phyloP scores from a whole-genome alignment of 92 coral and sea anemone genomes.

The Metridium senile region DNA sequence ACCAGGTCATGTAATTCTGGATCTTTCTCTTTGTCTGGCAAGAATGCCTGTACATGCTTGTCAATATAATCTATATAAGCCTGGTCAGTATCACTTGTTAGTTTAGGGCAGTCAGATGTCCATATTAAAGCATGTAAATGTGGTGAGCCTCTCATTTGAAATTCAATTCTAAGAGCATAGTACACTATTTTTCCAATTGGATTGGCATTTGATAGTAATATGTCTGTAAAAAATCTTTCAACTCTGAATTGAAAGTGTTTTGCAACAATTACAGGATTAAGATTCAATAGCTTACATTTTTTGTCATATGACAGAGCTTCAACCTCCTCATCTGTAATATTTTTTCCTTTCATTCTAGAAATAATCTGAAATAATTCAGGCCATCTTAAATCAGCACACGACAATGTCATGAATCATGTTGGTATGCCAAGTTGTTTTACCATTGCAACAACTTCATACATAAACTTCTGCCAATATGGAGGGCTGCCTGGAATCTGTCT shows the following conservation, averaged over 20 bases:
- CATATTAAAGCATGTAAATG: too few species aligned
- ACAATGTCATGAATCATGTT: constrained; percentile 37
- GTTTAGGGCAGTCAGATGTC: constrained; percentile 33
- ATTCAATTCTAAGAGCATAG: constrained; percentile 36
- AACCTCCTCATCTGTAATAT: constrained; percentile 25
- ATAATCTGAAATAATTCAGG: constrained; percentile 26
- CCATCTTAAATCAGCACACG: constrained; percentile 48
- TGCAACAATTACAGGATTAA: constrained; percentile 40
- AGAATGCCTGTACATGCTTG: constrained; percentile 20
- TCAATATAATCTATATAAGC: constrained; percentile 23
- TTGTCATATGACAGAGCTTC: constrained; percentile 37
- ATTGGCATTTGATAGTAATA: constrained; percentile 9
- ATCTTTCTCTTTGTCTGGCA: constrained; percentile 27
- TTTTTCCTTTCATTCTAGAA: constrained; percentile 11
- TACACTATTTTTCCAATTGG: constrained; percentile 35
- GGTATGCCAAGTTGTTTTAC: constrained; percentile 46
- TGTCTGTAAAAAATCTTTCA: constrained; percentile 30
- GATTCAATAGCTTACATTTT: constrained; percentile 26
- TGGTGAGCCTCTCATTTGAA: constrained; percentile 21
- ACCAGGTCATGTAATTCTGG: constrained; percentile 30
- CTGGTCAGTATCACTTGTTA: background rate
- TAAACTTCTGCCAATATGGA: constrained; percentile 53
- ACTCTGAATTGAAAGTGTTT: constrained; percentile 45
- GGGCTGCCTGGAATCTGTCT: constrained; percentile 55
- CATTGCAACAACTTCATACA: constrained; percentile 42